These are phyloP conservation scores for Vimba vimba DNA, from an alignment of 2,113 vertebrate genomes.

Conservation along the genomic window DNA sequence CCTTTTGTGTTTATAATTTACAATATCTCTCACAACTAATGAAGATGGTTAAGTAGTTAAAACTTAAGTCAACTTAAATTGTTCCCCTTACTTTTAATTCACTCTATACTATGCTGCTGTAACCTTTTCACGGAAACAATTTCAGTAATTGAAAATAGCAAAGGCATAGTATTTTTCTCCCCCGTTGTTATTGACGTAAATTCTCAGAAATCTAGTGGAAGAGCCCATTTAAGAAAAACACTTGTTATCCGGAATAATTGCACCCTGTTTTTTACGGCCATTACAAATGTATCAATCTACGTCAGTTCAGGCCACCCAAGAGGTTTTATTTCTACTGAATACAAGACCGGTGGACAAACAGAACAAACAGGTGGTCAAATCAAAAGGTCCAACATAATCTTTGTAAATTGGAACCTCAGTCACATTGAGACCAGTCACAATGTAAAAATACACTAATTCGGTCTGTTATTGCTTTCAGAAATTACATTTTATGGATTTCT, in stretches of 20 bases:
- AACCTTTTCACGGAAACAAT: background rate
- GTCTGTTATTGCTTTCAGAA: background rate
- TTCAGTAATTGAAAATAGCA: background rate
- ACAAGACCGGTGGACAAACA: background rate
- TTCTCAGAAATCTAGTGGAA: background rate
- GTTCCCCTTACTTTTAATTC: background rate
- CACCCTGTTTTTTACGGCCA: background rate
- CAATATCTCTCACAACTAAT: background rate
- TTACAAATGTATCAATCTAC: background rate
- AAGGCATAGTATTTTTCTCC: background rate
- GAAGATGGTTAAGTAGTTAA: background rate
- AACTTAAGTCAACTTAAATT: background rate
- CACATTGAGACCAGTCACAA: background rate
- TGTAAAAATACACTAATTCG: background rate
- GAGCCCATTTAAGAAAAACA: conserved; percentile 2
- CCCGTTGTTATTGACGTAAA: background rate
- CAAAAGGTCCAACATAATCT: conserved; percentile 15
- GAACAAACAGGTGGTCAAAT: conserved; percentile 14
- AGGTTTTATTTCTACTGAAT: background rate
- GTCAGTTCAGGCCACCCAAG: background rate
- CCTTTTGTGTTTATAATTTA: background rate
- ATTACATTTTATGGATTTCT: background rate
- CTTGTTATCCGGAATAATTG: background rate
- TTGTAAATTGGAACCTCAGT: background rate
- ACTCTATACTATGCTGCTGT: background rate